Percentiles rank a stretch among this genome's conserved stretches.
phyloP scores from a whole-genome alignment of 2,797 vertebrate species.

The Sciaenops ocellatus region DNA sequence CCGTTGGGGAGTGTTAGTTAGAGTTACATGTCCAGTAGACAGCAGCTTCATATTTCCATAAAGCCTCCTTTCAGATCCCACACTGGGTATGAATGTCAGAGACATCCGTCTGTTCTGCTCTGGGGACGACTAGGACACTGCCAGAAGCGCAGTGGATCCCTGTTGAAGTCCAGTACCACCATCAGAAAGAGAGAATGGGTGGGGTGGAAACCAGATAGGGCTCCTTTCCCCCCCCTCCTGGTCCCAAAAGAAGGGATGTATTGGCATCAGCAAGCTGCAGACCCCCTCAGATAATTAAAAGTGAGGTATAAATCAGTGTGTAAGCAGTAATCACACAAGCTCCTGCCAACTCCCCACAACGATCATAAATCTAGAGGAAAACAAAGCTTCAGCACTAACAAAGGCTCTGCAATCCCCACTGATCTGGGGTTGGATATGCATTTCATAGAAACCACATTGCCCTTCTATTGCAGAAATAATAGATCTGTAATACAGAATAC shows the following conservation, averaged over 20 bases:
- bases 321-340: conserved; percentile 86
- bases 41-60: conserved; percentile 76
- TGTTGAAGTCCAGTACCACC: conserved; percentile 43
- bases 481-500: conserved; percentile 40
- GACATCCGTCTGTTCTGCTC: conserved; percentile 68
- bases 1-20: conserved; percentile 63
- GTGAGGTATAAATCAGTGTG: conserved; percentile 86
- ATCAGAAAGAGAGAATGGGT: conserved; percentile 39
- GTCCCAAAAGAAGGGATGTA: conserved; percentile 73
- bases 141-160: conserved; percentile 55
- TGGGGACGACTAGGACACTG: conserved; percentile 61
- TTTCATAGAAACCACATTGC: conserved; percentile 62
- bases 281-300: conserved; percentile 87
- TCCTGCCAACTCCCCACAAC: conserved; percentile 79
- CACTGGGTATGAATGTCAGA: conserved; percentile 73
- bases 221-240: conserved; percentile 25
- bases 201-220: conserved; percentile 63
- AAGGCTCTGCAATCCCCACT: conserved; percentile 73
- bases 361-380: conserved; percentile 84
- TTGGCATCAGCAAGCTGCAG: conserved; percentile 78
- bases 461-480: conserved; percentile 45
- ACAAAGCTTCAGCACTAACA: conserved; percentile 81
- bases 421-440: conserved; percentile 73
- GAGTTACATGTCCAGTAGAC: conserved; percentile 73
- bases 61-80: conserved; percentile 70